Base-by-base conservation (phyloP, 1,140 invertebrate genomes). In the Drosophila lacteicornis region DNA sequence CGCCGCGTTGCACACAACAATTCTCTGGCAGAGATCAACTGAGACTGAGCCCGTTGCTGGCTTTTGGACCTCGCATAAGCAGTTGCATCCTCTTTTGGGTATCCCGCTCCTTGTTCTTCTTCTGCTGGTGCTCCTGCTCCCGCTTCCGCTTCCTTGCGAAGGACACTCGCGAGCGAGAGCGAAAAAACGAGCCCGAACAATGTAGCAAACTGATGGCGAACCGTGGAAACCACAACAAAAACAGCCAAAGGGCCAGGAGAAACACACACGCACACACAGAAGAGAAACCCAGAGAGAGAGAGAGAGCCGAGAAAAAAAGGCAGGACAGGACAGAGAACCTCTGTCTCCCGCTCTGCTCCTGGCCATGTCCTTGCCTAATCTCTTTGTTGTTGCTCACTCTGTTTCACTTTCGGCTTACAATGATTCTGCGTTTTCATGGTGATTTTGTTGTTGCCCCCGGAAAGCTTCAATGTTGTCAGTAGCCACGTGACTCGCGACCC, bases 21-120 rank as follows among this genome's bases (percentile, higher is more conserved):
- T 88, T 90, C 85, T 80, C 85, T 80, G 86, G 82, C 85, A 90
- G 85, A 90, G 85, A 90, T 90, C 83, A 90, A 90, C 86, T 90
- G 73, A 90, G 82, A 90, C 85, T 90, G 85, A 85, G 67, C 58
- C 80, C 40, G 46, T 42, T 25, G 15, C 36, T 40, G 61, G 51
- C 73, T 51, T 63, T 63, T 45, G 75, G 51, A 47, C 43, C 50
- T 51, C 75, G 75, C 79, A 75, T 70, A 79, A 75, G 81, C 79
- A 82, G 69, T 68, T 88, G 85, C 85, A 88, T 88, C 85, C 85
- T 55, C 53, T 70, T 69, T 46, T 42, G 66, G 66, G 69, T 33
- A 69, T 45, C 50, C 67, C 46, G 67, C 46, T 25, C 43, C 66
- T 49, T 45, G 42, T 56, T 11, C 46, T 47, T 13, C 22, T 49